A percentile compares a stretch with the other conserved stretches of the same genome.
Conservation (phyloP, 2,113 vertebrate genomes). For the Microcebus ravelobensis region DNA sequence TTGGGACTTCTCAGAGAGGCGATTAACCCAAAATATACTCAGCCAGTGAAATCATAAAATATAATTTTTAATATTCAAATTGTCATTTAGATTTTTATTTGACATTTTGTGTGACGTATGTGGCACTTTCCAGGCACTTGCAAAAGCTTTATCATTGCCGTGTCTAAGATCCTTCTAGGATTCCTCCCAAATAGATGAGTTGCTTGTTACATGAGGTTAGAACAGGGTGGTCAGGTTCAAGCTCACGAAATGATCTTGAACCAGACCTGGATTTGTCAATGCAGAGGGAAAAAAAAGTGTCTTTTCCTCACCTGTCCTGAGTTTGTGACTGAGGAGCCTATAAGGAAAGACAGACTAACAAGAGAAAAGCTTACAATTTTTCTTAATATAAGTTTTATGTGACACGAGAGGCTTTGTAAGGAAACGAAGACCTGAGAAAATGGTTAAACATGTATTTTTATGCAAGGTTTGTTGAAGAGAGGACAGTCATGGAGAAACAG, state of each 20-base stretch:
- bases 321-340: background rate
- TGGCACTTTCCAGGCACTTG: background rate
- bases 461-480: background rate
- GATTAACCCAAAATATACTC: background rate
- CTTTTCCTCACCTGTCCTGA: background rate
- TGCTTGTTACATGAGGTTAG: background rate
- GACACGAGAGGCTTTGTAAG: background rate
- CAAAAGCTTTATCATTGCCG: background rate
- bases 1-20: background rate
- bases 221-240: background rate
- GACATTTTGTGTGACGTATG: conserved; percentile 38
- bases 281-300: background rate
- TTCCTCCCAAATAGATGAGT: background rate
- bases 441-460: background rate
- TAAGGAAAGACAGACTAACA: background rate
- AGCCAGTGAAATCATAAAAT: background rate
- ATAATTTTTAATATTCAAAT: conserved; percentile 52
- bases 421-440: background rate
- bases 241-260: background rate
- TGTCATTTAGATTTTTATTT: background rate
- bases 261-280: background rate
- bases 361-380: background rate
- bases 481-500: background rate
- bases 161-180: background rate
- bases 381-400: background rate